These are phyloP conservation scores for Pungitius pungitius DNA, from an alignment of 2,113 vertebrate species.

Conservation along the genomic window DNA sequence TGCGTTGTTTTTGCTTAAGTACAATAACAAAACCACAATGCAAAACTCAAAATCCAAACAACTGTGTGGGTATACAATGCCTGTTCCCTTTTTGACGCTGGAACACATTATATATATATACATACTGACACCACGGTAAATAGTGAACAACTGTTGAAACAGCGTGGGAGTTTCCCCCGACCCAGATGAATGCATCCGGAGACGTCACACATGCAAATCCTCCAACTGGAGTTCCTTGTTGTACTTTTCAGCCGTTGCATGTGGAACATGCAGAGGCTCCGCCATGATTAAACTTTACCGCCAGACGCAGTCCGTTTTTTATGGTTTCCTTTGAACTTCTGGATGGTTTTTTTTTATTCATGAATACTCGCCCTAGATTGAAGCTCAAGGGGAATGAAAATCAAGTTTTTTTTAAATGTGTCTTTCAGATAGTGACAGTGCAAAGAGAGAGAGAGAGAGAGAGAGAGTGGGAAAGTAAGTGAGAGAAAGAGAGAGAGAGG, in stretches of 20 bases:
- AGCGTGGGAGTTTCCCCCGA: background rate
- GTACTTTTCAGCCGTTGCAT: background rate
- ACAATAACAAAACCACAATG: background rate
- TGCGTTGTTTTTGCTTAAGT: background rate
- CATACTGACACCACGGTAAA: background rate
- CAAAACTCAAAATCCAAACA: too few relatives aligned
- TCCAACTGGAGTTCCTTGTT: background rate
- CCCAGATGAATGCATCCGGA: background rate
- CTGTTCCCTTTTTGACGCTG: too few relatives aligned
- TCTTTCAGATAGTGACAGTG: slow-evolving; percentile 32
- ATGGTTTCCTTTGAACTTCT: slow-evolving; percentile 38
- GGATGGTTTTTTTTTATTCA: slow-evolving; percentile 38
- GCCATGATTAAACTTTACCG: too few relatives aligned
- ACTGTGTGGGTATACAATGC: too few relatives aligned
- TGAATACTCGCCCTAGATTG: slow-evolving; percentile 34
- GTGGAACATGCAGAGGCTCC: too few relatives aligned
- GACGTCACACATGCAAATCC: slow-evolving; percentile 4
- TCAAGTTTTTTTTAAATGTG: slow-evolving; percentile 61
- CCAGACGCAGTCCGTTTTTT: background rate
- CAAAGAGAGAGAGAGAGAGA: background rate
- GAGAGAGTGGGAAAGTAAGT: background rate
- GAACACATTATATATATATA: too few relatives aligned
- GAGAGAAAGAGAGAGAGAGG: slow-evolving; percentile 20
- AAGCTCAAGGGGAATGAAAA: slow-evolving; percentile 51
- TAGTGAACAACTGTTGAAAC: background rate